Percentiles rank a stretch among this genome's conserved stretches.
Evolutionary conservation across 2,113 vertebrate species (phyloP).

Genomic region (Grammomys dolichurus): DNA sequence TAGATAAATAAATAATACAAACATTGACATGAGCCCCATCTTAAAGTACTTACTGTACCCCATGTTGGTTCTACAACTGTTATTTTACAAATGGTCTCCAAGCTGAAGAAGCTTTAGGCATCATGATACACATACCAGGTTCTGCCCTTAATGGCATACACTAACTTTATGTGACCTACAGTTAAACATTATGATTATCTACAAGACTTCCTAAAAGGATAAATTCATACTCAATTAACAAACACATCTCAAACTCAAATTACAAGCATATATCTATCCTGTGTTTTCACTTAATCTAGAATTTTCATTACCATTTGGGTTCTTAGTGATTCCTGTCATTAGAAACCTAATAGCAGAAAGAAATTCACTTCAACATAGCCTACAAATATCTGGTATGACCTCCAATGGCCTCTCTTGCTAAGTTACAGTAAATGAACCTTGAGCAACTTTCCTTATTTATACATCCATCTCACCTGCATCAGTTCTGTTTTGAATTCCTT

Average conservation of each 20-base stretch:
- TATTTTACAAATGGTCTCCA: not conserved
- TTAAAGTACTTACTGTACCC: not conserved
- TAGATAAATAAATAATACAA: too few relatives aligned
- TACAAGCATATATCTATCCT: not conserved
- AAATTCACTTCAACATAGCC: not conserved
- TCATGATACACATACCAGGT: not conserved
- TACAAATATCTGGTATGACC: not conserved
- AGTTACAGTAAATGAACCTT: not conserved
- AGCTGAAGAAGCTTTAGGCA: not conserved
- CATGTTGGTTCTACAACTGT: not conserved
- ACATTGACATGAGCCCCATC: too few relatives aligned
- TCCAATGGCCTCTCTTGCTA: not conserved
- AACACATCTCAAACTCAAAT: not conserved
- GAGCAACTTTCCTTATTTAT: not conserved
- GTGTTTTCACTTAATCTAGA: not conserved
- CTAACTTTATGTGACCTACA: not conserved
- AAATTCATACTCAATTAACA: not conserved
- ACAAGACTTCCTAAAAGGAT: not conserved
- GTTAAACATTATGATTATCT: not conserved
- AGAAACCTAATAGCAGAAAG: not conserved
- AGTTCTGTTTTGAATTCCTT: not conserved
- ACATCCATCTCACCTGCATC: not conserved
- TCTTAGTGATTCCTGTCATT: not conserved
- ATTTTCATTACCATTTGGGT: not conserved
- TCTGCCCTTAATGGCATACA: not conserved